Evolutionary conservation across 2,113 vertebrate genomes (phyloP).

Genomic region (Miniopterus natalensis): DNA sequence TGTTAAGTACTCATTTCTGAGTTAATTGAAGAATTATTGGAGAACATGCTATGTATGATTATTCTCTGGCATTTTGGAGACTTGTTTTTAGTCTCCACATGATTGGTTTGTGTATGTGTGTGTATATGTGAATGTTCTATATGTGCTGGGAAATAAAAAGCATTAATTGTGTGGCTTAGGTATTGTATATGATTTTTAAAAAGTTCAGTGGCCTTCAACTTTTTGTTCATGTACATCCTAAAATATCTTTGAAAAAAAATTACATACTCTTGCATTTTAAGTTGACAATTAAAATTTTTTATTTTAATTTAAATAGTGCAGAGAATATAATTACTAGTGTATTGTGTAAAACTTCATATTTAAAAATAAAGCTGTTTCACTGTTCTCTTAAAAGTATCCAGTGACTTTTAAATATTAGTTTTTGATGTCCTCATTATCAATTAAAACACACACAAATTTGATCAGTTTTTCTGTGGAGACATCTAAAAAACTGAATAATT

Average conservation of each 20-base stretch:
- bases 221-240: constrained; percentile 19
- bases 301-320: constrained; percentile 45
- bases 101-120: not conserved
- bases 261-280: not conserved
- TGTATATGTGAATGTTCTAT: not conserved
- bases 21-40: constrained; percentile 1
- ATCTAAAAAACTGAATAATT: not conserved
- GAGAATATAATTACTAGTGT: not conserved
- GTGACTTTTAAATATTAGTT: constrained; percentile 30
- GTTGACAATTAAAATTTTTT: not conserved
- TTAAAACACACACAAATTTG: constrained; percentile 30
- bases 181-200: not conserved
- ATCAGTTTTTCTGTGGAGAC: not conserved
- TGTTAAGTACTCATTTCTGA: not conserved
- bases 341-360: constrained; percentile 54
- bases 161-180: not conserved
- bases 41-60: constrained; percentile 1
- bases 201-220: not conserved
- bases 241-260: constrained; percentile 55
- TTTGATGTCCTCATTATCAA: not conserved
- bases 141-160: not conserved
- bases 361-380: constrained; percentile 29
- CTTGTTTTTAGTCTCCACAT: not conserved
- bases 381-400: constrained; percentile 5
- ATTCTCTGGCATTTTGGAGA: constrained; percentile 46